phyloP scores from a whole-genome alignment of 2,113 vertebrate genomes.

The Saccopteryx bilineata region DNA sequence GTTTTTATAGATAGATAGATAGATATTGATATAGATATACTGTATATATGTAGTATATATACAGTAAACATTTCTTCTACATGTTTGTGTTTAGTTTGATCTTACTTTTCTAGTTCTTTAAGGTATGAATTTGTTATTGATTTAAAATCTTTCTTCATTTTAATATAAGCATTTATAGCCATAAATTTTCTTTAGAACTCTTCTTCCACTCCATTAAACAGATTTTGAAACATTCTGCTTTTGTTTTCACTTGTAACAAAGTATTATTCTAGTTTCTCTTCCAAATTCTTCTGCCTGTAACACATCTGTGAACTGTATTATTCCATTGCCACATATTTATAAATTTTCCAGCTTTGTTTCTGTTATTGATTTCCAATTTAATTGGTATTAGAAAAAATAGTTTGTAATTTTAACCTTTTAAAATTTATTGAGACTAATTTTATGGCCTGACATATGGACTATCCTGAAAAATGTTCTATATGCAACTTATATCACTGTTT shows the following conservation, averaged over 20 bases:
- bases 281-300: neutral
- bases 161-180: neutral
- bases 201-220: neutral
- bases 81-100: neutral
- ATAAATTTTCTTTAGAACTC: neutral
- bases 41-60: neutral
- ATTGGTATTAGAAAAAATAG: neutral
- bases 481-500: neutral
- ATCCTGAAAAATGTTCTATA: neutral
- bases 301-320: too few species aligned
- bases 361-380: neutral
- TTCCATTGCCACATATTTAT: neutral
- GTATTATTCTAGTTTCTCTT: neutral
- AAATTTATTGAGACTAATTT: neutral
- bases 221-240: neutral
- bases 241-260: neutral
- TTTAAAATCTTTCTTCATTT: neutral
- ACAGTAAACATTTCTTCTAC: neutral
- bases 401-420: neutral
- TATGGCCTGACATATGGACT: too few species aligned
- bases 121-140: neutral
- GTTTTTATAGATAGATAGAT: neutral
- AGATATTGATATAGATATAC: neutral
- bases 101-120: neutral
- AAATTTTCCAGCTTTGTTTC: neutral